These are phyloP conservation scores for Acinonyx jubatus DNA, from an alignment of 2,113 vertebrate genomes.

Conservation along the genomic window DNA sequence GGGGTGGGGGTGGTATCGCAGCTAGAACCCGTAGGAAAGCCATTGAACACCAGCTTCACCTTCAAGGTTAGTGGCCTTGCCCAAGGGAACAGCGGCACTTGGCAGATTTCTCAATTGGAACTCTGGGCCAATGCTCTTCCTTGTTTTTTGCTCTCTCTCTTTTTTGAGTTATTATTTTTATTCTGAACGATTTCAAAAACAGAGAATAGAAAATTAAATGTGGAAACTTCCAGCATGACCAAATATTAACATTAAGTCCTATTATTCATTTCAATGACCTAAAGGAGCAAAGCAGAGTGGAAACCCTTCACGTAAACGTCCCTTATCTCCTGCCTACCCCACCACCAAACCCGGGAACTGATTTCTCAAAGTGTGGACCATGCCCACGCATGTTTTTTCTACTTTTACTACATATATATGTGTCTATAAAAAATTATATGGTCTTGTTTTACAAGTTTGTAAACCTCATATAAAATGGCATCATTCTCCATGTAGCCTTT, in stretches of 20 bases:
- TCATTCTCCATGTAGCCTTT: slow-evolving; percentile 15
- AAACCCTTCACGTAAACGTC: not conserved
- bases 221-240: not conserved
- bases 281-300: not conserved
- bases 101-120: not conserved
- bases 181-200: not conserved
- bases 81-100: not conserved
- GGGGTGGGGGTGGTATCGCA: not conserved
- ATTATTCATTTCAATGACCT: not conserved
- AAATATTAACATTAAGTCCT: not conserved
- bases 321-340: not conserved
- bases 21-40: not conserved
- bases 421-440: slow-evolving; percentile 34
- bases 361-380: not conserved
- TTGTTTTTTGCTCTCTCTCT: not conserved
- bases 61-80: not conserved
- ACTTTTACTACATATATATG: not conserved
- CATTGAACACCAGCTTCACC: not conserved
- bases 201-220: not conserved
- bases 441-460: slow-evolving; percentile 40
- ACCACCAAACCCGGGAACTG: not conserved
- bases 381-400: not conserved
- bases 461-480: slow-evolving; percentile 3
- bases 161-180: not conserved
- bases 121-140: not conserved